phyloP scores from a whole-genome alignment of 1,140 invertebrate species.

The Caenorhabditis remanei region DNA sequence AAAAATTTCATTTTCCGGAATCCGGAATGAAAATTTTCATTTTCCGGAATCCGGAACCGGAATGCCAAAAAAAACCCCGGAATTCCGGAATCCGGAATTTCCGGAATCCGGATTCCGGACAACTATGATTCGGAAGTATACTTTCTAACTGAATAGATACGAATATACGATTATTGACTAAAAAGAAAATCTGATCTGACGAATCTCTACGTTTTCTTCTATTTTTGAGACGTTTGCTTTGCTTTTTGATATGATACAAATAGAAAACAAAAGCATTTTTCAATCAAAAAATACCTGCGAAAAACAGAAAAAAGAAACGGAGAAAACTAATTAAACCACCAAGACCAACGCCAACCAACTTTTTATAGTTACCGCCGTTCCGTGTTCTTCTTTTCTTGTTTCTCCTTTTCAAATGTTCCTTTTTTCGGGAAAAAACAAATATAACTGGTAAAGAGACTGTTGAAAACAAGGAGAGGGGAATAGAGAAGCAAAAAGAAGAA shows the following conservation, averaged over 20 bases:
- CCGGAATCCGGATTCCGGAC: too few species aligned
- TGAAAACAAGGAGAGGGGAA: background rate
- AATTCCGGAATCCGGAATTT: too few species aligned
- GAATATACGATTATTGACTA: slow-evolving; percentile 28
- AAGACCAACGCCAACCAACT: background rate
- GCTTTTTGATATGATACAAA: background rate
- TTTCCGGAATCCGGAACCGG: too few species aligned
- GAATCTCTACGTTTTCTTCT: background rate
- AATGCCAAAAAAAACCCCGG: too few species aligned
- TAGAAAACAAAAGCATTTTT: background rate
- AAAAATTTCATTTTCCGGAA: too few species aligned
- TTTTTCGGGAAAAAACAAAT: slow-evolving; percentile 25
- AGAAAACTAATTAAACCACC: slow-evolving; percentile 14
- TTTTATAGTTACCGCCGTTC: slow-evolving; percentile 7
- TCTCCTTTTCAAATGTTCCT: background rate
- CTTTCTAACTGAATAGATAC: too few species aligned
- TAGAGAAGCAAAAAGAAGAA: background rate
- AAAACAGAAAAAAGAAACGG: background rate
- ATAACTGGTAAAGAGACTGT: background rate
- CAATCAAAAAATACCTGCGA: background rate
- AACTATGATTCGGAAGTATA: too few species aligned
- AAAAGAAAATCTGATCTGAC: slow-evolving; percentile 1
- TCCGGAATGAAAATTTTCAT: too few species aligned
- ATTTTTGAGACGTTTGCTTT: background rate
- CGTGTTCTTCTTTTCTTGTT: background rate